Base-by-base conservation (phyloP, 1,140 invertebrate genomes). In the Stegodyphus mimosarum region DNA sequence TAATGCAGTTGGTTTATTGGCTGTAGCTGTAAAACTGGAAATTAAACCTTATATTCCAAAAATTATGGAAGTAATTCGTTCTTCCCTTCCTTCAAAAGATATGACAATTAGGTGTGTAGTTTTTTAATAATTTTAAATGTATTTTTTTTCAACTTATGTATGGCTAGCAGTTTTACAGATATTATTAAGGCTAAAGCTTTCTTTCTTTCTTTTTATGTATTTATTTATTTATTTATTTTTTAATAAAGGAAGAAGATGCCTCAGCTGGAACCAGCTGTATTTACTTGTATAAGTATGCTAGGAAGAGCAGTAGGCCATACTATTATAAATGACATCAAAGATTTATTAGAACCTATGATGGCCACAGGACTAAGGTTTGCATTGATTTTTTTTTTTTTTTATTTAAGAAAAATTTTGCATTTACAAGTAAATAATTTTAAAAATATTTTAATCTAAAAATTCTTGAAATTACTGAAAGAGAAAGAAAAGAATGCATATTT, bases 221-320 rank as follows among this genome's bases (percentile, higher is more conserved):
- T 74, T 64, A 50, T n/a, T 50, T 85, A 55, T 48, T 15, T 85
- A 78, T 79, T 52, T 9, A 3, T 70, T 33, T 33, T 33, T 33
- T 33, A 33, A 60, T 86, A 7, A 50, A 90, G 89, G 88, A 90
- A 70, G 88, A 90, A 90, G 60, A 87, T 87, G 15, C 89, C 87
- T 50, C 87, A 88, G 85, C 92, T 91, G 88, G 98, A 99, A 88
- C 95, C 97, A 0, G 94, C 96, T 0, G 95, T 99, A 50, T 99
- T 99, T 91, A 95, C 96, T 13, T 99, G 97, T 89, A 95, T 99
- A n/a, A 97, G 97, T 53, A 92, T 99, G 83, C 89, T 99, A 2
- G 96, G 95, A 0, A 94, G 96, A 90, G 96, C 97, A 10, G 94
- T 97, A 0, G 94, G 94, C 86, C 93, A 93, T 60, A 91, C 92